Evolutionary conservation across 1,140 invertebrate species (phyloP).

Genomic region (Pararge aegeria): DNA sequence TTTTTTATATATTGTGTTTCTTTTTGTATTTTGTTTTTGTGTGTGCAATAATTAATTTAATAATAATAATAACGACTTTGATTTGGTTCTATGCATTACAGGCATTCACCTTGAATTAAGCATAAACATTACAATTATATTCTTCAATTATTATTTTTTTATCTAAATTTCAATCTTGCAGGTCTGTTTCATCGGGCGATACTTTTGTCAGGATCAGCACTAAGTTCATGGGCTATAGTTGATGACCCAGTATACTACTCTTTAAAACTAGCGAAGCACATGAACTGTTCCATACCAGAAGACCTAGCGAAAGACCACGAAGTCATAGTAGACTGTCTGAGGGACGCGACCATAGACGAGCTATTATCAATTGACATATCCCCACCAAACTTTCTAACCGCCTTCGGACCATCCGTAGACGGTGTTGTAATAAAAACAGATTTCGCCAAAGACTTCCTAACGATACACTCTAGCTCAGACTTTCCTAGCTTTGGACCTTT

Average conservation of each 20-base stretch:
- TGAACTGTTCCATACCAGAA: conserved; percentile 93
- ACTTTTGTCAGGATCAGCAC: conserved; percentile 94
- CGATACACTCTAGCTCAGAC: conserved; percentile 84
- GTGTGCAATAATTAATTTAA: no score
- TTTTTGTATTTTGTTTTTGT: no score
- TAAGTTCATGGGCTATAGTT: conserved; percentile 96
- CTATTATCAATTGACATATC: conserved; percentile 89
- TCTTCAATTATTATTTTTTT: no score
- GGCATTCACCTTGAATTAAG: no score
- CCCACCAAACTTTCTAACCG: conserved; percentile 90
- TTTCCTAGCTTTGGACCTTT: conserved; percentile 82
- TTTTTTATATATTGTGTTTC: no score
- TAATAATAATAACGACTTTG: no score
- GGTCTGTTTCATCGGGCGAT: conserved; percentile 94
- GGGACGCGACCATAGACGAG: conserved; percentile 88
- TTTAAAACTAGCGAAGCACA: conserved; percentile 83
- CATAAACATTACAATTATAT: no score
- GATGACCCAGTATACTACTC: conserved; percentile 94
- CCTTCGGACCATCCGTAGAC: conserved; percentile 92
- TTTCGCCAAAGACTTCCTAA: conserved; percentile 87
- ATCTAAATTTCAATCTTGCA: conserved; percentile 32
- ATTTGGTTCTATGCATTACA: no score
- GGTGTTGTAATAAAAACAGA: conserved; percentile 91
- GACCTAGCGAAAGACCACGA: conserved; percentile 89
- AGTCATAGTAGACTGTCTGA: conserved; percentile 88